Evolutionary conservation across 2,113 vertebrate genomes (phyloP), one percentile per base, ranked within the genome.

Genomic region (Blennius ocellaris): DNA sequence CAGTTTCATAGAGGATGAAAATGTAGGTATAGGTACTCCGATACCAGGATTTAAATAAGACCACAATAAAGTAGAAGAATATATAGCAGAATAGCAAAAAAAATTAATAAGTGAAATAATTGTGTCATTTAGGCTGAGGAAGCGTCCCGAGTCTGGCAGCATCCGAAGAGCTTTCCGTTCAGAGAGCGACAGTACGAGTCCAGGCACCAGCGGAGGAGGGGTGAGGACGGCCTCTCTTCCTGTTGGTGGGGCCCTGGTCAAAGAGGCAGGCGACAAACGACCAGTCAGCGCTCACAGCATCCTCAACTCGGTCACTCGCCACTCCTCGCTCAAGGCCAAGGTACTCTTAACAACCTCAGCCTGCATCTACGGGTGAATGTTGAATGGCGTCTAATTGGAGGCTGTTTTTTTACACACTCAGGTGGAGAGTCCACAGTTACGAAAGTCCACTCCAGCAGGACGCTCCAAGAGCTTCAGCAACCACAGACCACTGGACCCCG

Each of bases 401-500:
- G 7, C 3, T 16, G 0, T 55, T 78, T 0, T 55, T 78, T 0
- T 76, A n/a, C 44, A 8, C 36, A 17, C 73, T 56, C 8, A 93
- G 91, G 93, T 98, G 81, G 98, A 99, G 58, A 98, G 97, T 84
- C 97, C 97, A 0, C 98, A 99, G 92, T 81, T 98, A 66, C 94
- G 96, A 48, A 99, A 97, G 87, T 91, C 95, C 0, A 93, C 95
- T 58, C 88, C 96, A 0, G 96, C 98, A 0, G 96, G 97, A 14
- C 94, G 98, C 76, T 99, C 98, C 71, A 98, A 98, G 92, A 99
- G 98, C 93, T 99, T 99, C 94, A 99, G 98, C 93, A 99, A 98
- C 93, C 98, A 99, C 74, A 93, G 96, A 71, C 97, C 97, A 9
- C 84, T 98, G 89, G 97, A 98, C 80, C 96, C 97, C 0, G 98